A percentile compares a stretch with the other conserved stretches of the same genome.
phyloP scores from a whole-genome alignment of 2,888 invertebrate genomes.

The Dioctria rufipes region DNA sequence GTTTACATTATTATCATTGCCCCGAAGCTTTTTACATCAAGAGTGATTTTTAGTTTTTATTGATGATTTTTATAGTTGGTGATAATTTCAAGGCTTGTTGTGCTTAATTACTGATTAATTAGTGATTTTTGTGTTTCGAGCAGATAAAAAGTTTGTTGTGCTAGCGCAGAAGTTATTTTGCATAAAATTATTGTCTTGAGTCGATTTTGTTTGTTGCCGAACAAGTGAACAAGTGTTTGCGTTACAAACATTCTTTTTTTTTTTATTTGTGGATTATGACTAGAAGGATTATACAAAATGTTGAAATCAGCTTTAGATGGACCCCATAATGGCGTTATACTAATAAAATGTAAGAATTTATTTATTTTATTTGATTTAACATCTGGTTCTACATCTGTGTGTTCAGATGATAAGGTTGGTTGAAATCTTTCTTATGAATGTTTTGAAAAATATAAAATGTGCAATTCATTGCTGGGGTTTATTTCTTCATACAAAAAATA shows the following conservation, averaged over 20 bases:
- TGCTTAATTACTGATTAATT: neutral
- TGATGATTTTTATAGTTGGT: conserved; percentile 22
- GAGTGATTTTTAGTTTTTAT: neutral
- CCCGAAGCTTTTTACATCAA: conserved; percentile 11
- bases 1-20: neutral
- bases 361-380: too few relatives aligned
- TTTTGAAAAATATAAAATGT: too few relatives aligned
- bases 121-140: neutral
- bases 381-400: too few relatives aligned
- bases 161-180: neutral
- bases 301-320: conserved; percentile 68
- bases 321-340: conserved; percentile 67
- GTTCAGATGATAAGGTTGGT: too few relatives aligned
- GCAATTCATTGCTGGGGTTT: too few relatives aligned
- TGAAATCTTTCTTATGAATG: too few relatives aligned
- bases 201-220: conserved; percentile 26
- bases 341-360: conserved; percentile 67
- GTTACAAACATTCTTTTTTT: neutral
- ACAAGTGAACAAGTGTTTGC: conserved; percentile 19
- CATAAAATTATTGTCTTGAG: neutral
- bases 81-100: neutral
- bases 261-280: conserved; percentile 58
- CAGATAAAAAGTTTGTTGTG: neutral
- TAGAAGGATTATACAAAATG: conserved; percentile 64
- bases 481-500: too few relatives aligned